Evolutionary conservation across 2,888 invertebrate species (phyloP), one percentile per base, ranked within the genome.

Genomic region (Lamproptera curius): DNA sequence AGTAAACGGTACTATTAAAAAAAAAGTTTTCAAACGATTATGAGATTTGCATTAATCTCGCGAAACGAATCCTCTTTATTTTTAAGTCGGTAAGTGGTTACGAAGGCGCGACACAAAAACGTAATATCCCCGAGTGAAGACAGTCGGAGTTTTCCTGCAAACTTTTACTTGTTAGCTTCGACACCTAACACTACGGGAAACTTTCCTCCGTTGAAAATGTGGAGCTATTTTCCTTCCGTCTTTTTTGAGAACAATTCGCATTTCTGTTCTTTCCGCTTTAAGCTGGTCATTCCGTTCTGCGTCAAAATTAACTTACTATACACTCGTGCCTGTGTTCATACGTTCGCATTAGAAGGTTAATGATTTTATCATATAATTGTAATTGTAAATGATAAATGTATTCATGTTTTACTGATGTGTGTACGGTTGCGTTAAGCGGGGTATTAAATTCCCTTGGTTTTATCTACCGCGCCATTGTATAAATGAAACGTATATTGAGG

Each of bases 41-140:
- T n/a, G n/a, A n/a, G n/a, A n/a, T n/a, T n/a, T n/a, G n/a, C n/a
- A n/a, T n/a, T n/a, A n/a, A 11, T 11, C 2, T 46, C 34, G n/a
- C 17, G 14, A 42, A 35, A 11, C n/a, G 20, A 31, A 16, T 35
- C 16, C 10, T 13, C 36, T 26, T 38, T 31, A 14, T 28, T 10
- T 38, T 46, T 40, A 13, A 34, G 16, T 34, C 14, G 14, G 10
- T 15, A 28, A 40, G 39, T 34, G 34, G 34, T 34, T 40, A 16
- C 14, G 15, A 40, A 34, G 39, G 34, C 34, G 23, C 40, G 46
- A 31, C 39, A 23, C 20, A 37, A 38, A 38, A 44, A 37, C 23
- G 33, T 46, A 46, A 46, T 46, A 46, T 23, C 26, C 39, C 33
- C 45, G 13, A 23, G 14, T n/a, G 45, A 46, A 40, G 34, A 3